phyloP scores from a whole-genome alignment of 2,888 invertebrate genomes.

The Hemaris fuciformis region DNA sequence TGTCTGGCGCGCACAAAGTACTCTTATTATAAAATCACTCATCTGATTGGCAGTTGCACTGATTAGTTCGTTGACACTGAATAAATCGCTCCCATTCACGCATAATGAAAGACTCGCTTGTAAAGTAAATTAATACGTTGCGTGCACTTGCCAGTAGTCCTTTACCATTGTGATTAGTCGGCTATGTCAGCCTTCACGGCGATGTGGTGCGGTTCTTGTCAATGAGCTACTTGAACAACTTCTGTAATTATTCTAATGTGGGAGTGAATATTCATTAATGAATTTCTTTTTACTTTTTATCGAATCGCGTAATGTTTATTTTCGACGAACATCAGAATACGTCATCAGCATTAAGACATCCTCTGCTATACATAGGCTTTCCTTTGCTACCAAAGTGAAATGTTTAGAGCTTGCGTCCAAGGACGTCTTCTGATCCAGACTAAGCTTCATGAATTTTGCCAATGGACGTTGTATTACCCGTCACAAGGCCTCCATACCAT shows the following conservation, averaged over 20 bases:
- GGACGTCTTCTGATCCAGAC: too few relatives aligned
- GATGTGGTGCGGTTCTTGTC: neutral
- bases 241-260: neutral
- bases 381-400: too few relatives aligned
- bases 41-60: constrained; percentile 46
- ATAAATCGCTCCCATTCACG: constrained; percentile 31
- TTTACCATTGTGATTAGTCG: neutral
- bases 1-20: neutral
- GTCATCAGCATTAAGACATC: too few relatives aligned
- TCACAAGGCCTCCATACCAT: too few relatives aligned
- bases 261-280: neutral
- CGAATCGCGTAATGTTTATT: too few relatives aligned
- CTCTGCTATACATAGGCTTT: too few relatives aligned
- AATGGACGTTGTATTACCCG: too few relatives aligned
- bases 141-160: constrained; percentile 1
- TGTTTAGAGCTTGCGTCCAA: too few relatives aligned
- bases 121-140: constrained; percentile 5
- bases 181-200: neutral
- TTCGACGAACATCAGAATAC: too few relatives aligned
- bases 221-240: neutral
- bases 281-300: too few relatives aligned
- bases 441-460: too few relatives aligned
- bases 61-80: constrained; percentile 60
- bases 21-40: constrained; percentile 14
- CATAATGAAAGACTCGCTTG: constrained; percentile 31